Evolutionary conservation across 2,797 vertebrate species (phyloP).

Genomic region (Melanotaenia nigrans): DNA sequence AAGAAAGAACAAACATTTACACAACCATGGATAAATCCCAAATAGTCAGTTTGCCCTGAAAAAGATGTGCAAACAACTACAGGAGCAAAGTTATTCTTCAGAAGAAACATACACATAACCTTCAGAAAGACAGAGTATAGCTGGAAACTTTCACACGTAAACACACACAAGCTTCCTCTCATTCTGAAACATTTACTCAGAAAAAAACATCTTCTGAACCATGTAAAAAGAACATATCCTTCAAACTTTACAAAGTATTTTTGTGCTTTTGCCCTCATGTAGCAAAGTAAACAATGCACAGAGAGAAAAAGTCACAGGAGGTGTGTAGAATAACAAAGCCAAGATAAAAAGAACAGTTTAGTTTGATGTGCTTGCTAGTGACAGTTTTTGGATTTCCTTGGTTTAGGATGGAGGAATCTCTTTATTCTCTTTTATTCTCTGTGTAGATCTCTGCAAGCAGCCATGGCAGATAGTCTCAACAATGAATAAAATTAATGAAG

Average conservation of each 20-base stretch:
- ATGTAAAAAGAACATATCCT: conserved; percentile 3
- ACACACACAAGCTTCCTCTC: background rate
- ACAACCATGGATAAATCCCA: background rate
- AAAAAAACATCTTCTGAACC: background rate
- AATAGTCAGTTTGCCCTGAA: conserved; percentile 2
- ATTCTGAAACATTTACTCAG: conserved; percentile 12
- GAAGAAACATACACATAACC: conserved; percentile 5
- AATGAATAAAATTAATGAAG: conserved; percentile 7
- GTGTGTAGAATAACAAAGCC: conserved; percentile 43
- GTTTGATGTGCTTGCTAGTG: conserved; percentile 45
- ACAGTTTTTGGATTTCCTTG: conserved; percentile 41
- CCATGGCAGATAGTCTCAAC: conserved; percentile 13
- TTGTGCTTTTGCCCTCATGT: conserved; percentile 16
- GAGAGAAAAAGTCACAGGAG: conserved; percentile 3
- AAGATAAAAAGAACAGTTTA: conserved; percentile 31
- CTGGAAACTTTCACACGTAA: background rate
- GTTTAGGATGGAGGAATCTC: conserved; percentile 30
- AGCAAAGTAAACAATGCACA: conserved; percentile 4
- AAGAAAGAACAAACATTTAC: conserved; percentile 15
- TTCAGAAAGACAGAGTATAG: background rate
- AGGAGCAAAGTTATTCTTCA: conserved; percentile 1
- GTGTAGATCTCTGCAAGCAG: conserved; percentile 12
- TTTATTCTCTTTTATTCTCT: background rate
- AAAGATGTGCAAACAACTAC: background rate
- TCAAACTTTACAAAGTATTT: conserved; percentile 24